Percentiles rank a stretch among this genome's conserved stretches.
Evolutionary conservation across 2,113 vertebrate species (phyloP).

Genomic region (Sinosuthora webbiana): DNA sequence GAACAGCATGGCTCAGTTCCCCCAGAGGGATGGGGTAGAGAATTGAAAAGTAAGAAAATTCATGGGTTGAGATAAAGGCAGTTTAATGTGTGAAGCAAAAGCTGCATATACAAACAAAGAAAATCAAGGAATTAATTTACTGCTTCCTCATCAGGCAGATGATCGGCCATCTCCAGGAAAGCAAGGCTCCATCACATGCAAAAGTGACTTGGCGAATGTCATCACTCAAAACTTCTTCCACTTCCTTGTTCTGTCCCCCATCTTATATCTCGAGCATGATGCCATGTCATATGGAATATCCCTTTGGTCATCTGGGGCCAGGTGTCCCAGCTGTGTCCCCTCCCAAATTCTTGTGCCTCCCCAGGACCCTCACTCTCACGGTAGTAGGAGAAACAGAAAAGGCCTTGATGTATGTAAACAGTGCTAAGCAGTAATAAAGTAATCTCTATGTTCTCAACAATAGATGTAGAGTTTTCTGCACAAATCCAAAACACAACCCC

Average conservation of each 20-base stretch:
- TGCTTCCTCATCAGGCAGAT: not conserved
- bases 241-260: not conserved
- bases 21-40: not conserved
- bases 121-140: not conserved
- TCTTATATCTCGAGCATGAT: not conserved
- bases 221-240: not conserved
- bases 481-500: not conserved
- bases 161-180: not conserved
- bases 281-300: not conserved
- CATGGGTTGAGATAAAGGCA: not conserved
- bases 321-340: not conserved
- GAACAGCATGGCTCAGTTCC: not conserved
- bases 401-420: not conserved
- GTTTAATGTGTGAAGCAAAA: not conserved
- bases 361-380: not conserved
- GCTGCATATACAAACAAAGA: not conserved
- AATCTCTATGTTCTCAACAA: not conserved
- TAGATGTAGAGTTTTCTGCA: not conserved
- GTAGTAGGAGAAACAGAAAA: not conserved
- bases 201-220: not conserved
- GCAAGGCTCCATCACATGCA: not conserved
- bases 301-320: not conserved
- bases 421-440: not conserved
- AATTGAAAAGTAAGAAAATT: not conserved
- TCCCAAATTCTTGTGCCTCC: not conserved